Conservation (phyloP, 2,797 vertebrate species). For the Schizopygopsis pylzovi region DNA sequence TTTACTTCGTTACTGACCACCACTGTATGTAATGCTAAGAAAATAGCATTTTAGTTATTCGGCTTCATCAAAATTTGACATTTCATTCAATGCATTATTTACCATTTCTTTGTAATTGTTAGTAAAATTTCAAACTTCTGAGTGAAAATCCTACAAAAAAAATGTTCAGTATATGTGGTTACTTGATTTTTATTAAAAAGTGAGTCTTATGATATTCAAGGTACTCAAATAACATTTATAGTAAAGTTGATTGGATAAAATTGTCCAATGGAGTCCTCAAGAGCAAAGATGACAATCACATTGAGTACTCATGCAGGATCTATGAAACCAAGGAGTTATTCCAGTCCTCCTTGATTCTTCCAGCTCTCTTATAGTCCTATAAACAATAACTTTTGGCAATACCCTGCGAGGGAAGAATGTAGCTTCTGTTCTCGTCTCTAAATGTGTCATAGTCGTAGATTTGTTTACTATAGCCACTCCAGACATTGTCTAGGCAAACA, state of each 20-base stretch:
- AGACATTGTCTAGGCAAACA: conserved; percentile 32
- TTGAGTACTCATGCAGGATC: background rate
- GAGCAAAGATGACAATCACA: background rate
- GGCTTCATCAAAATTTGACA: no score
- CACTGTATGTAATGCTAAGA: no score
- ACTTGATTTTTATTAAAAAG: background rate
- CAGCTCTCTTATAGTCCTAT: background rate
- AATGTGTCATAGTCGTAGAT: conserved; percentile 17
- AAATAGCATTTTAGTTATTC: no score
- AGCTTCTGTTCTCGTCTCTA: conserved; percentile 26
- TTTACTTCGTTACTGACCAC: no score
- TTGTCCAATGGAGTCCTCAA: background rate
- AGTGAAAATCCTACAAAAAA: no score
- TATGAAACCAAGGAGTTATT: background rate
- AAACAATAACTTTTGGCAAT: background rate
- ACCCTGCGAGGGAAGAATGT: background rate
- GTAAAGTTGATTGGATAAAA: background rate
- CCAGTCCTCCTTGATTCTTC: background rate
- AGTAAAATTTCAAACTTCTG: no score
- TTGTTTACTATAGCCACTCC: conserved; percentile 34
- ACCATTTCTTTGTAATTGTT: no score
- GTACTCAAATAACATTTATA: background rate
- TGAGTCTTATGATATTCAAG: background rate
- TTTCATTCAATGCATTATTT: no score
- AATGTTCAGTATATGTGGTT: no score